Base-by-base conservation (phyloP, 2,113 vertebrate species). In the Potamarius usumacintae region DNA sequence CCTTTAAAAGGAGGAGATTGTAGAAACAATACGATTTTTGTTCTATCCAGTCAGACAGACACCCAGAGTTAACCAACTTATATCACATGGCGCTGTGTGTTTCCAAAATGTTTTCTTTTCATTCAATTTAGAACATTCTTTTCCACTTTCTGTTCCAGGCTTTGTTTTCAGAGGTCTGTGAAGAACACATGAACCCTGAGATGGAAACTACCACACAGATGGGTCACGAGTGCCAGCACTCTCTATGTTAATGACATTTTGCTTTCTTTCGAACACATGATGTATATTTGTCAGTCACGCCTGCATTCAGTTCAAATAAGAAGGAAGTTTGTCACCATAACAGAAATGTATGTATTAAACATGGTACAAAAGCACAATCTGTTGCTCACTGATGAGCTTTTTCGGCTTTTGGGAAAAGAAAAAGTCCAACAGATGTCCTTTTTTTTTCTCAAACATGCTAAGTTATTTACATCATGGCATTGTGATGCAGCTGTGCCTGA, bases 281-380 rank as follows among this genome's bases (percentile, higher is more conserved):
- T 60, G 63, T 86, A 58, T 71, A 71, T 81, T 81, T 71, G n/a
- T 81, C 77, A 81, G 50, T 58, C 74, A 81, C 14, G 63, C 85
- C 53, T 27, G 12, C 76, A 0, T 25, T 58, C 77, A n/a, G 14
- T 60, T 69, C 85, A 20, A 57, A 71, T 85, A 50, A 76, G 48
- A 50, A 65, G 48, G 25, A 20, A 53, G 82, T 11, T 30, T 20
- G 63, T 50, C 22, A 1, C 22, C 8, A 10, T 42, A 20, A 48
- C 57, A 82, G 30, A 42, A 25, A 82, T 7, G 57, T 7, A 48
- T 12, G 27, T 6, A 60, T 18, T 17, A 57, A 80, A 57, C 50
- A 15, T 30, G 53, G n/a, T 17, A 27, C 15, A 30, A 57, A 55
- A 2, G 52, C 6, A 5, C 78, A 81, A 62, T 81, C 79, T 62